Evolutionary conservation across 2,797 vertebrate genomes (phyloP).

Genomic region (Spinibarbus caldwelli): DNA sequence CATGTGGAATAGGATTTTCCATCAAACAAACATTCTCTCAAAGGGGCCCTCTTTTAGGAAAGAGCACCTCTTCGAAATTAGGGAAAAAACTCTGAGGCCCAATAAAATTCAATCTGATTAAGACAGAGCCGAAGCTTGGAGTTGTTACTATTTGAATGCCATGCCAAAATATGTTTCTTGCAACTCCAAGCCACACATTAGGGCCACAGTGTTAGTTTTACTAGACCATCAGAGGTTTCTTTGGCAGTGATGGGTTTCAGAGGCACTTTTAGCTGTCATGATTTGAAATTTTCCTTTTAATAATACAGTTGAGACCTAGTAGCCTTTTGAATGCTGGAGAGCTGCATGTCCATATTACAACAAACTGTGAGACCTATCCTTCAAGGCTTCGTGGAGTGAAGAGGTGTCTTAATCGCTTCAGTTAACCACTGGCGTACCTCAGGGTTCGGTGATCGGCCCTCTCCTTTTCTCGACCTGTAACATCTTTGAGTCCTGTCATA

Average conservation of each 20-base stretch:
- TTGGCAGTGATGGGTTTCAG: background rate
- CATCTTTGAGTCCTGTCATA: background rate
- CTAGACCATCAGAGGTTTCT: constrained; percentile 11
- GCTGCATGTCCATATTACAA: too few species aligned
- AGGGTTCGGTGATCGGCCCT: background rate
- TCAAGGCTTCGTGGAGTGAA: background rate
- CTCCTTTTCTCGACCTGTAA: background rate
- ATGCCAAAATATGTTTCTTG: constrained; percentile 21
- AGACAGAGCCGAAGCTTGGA: constrained; percentile 31
- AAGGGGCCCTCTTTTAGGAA: constrained; percentile 73
- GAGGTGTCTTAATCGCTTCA: background rate
- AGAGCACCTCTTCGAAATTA: constrained; percentile 52
- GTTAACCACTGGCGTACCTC: background rate
- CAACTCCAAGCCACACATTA: constrained; percentile 4
- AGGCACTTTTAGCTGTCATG: background rate
- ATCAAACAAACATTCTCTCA: constrained; percentile 74
- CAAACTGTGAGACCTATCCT: background rate
- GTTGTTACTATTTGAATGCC: constrained; percentile 27
- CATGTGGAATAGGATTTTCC: constrained; percentile 80
- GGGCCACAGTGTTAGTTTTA: constrained; percentile 26
- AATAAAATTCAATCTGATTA: constrained; percentile 65
- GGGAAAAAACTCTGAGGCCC: constrained; percentile 68
- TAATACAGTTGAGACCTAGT: background rate
- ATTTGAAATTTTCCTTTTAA: background rate
- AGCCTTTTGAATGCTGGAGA: background rate